phyloP scores from a whole-genome alignment of 2,888 invertebrate species.

The Liodrosophila aerea region DNA sequence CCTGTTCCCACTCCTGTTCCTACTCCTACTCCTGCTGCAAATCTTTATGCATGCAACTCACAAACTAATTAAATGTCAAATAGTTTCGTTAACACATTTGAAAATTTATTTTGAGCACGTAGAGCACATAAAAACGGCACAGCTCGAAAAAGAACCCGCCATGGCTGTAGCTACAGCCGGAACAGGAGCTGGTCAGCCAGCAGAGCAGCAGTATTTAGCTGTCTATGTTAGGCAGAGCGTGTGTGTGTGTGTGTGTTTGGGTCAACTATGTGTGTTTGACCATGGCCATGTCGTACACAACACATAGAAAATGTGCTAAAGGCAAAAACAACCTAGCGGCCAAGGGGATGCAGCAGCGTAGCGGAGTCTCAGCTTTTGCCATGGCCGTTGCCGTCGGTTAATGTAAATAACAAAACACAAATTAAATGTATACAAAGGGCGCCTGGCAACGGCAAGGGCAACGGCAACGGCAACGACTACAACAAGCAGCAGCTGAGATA shows the following conservation, averaged over 20 bases:
- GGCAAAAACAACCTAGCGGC: constrained; percentile 45
- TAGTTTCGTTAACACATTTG: constrained; percentile 81
- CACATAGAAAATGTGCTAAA: constrained; percentile 62
- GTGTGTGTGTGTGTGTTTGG: constrained; percentile 31
- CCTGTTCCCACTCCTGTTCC: too few species aligned
- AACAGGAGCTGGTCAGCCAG: constrained; percentile 9
- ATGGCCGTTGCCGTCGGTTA: constrained; percentile 61
- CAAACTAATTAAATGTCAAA: constrained; percentile 81
- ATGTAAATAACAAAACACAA: constrained; percentile 81
- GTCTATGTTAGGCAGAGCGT: constrained; percentile 13
- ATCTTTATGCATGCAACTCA: constrained; percentile 79
- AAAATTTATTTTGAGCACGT: constrained; percentile 81
- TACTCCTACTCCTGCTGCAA: constrained; percentile 21
- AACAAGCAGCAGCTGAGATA: constrained; percentile 64
- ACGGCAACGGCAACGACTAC: too few species aligned
- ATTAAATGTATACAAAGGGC: constrained; percentile 80
- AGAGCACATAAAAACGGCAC: constrained; percentile 67
- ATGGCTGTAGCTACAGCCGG: constrained; percentile 3
- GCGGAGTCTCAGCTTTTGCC: constrained; percentile 6
- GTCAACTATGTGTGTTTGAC: constrained; percentile 52
- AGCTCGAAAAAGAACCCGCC: constrained; percentile 7
- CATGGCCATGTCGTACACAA: constrained; percentile 49
- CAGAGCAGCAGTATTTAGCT: constrained; percentile 36
- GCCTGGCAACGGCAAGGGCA: constrained; percentile 42
- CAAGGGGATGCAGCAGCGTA: too few species aligned